Base-by-base conservation (phyloP, 2,113 vertebrate genomes). In the Hippolais icterina region DNA sequence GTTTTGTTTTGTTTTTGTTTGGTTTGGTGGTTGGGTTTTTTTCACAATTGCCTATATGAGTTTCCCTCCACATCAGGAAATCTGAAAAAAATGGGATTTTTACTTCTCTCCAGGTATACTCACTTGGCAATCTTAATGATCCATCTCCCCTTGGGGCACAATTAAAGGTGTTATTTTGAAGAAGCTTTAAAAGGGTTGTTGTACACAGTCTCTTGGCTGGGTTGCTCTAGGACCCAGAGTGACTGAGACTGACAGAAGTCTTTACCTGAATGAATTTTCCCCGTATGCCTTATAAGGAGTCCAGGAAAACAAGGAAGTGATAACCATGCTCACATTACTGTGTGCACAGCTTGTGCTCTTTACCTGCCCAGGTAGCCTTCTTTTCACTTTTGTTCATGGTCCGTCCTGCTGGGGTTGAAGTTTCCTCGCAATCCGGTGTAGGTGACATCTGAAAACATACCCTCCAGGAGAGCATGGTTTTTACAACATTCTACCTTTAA, bases 241-340 rank as follows among this genome's bases (percentile, higher is more conserved):
- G 35, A 88, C 94, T 82, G 96, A 83, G 92, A 68, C 8, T 93
- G 88, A 94, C 84, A 97, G 87, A 96, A 96, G 89, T 95, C 96
- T 95, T 95, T 96, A 93, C 97, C 97, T 98, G 97, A 96, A 97
- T 94, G 97, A 97, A 94, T 97, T 97, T 96, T 97, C 94, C 97
- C 97, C 52, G 83, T 94, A 98, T 98, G 98, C 99, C 98, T 98
- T 98, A 98, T 98, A 98, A 98, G 98, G 98, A 97, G 92, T 97
- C 98, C 93, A 97, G 98, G 98, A 94, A 96, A 98, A 98, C 97
- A 98, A 99, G 99, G 99, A 99, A 99, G 99, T 99, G 95, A 96
- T 97, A 97, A 97, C 95, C 96, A 96, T 81, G 97, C 96, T 97
- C 96, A 94, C 56, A 49, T 96, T 97, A 76, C 96, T 96, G 97